phyloP scores from a whole-genome alignment of 2,113 vertebrate species.

The Monopterus albus region DNA sequence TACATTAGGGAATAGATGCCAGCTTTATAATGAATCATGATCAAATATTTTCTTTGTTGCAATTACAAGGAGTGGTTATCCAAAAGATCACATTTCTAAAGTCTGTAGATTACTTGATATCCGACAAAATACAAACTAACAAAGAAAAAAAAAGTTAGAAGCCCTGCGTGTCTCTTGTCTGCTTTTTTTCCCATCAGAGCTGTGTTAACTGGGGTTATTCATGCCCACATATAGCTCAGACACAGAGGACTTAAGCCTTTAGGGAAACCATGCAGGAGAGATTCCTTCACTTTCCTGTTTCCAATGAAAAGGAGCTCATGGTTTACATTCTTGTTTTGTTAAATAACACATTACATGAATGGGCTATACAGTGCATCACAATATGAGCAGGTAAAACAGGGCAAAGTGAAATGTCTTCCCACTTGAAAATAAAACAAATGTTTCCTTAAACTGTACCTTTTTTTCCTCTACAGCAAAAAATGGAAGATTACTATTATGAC shows the following conservation, averaged over 20 bases:
- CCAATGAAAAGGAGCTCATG: not conserved
- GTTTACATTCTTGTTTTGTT: not conserved
- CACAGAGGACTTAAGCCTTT: constrained; percentile 29
- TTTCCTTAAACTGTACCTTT: not conserved
- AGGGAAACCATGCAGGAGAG: constrained; percentile 52
- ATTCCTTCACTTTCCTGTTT: constrained; percentile 42
- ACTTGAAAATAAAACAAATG: not conserved
- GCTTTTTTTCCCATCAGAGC: not conserved
- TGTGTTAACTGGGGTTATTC: constrained; percentile 14
- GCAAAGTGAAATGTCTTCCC: not conserved
- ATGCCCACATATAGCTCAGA: constrained; percentile 18
- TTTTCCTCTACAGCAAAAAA: constrained; percentile 43
- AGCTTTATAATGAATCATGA: too few species aligned
- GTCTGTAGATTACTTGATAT: not conserved
- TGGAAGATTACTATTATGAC: constrained; percentile 77
- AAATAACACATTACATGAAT: not conserved
- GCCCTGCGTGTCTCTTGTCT: not conserved
- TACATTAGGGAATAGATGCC: too few species aligned
- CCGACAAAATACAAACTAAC: constrained; percentile 7
- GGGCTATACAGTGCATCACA: not conserved
- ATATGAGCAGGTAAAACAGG: not conserved
- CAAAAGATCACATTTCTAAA: not conserved
- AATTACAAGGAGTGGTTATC: too few species aligned
- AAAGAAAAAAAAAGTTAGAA: not conserved
- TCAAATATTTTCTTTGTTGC: too few species aligned